Conservation (phyloP, 2,797 vertebrate genomes). For the Sciurus vulgaris region DNA sequence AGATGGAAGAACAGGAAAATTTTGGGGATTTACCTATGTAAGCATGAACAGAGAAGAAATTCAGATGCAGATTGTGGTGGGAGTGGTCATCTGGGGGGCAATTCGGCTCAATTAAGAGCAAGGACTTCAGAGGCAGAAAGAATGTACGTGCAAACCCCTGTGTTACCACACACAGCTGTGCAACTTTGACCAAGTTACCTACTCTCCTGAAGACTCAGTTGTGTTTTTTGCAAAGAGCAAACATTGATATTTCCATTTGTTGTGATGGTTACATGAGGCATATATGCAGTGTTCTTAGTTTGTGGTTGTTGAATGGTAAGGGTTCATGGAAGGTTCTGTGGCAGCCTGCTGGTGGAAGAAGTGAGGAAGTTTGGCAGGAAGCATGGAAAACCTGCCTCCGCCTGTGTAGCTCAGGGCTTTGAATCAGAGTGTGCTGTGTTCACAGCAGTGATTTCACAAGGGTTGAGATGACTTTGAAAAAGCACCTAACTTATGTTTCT, state of each 20-base stretch:
- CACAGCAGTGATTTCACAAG: neutral
- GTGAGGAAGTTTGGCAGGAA: neutral
- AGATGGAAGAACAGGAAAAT: neutral
- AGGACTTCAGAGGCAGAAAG: neutral
- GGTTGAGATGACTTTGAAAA: neutral
- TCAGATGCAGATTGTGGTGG: neutral
- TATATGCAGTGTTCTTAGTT: neutral
- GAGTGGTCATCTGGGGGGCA: neutral
- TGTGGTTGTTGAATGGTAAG: neutral
- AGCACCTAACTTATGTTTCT: neutral
- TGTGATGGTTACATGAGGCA: neutral
- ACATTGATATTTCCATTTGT: neutral
- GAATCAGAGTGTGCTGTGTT: neutral
- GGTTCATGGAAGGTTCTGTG: neutral
- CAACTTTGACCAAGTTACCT: neutral
- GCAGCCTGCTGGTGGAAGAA: neutral
- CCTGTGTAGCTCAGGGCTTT: neutral
- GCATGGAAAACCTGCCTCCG: neutral
- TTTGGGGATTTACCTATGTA: neutral
- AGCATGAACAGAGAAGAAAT: neutral
- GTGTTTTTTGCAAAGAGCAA: neutral
- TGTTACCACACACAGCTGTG: neutral
- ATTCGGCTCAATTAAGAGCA: neutral
- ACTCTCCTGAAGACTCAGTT: neutral
- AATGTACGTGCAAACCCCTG: neutral